Evolutionary conservation across 2,797 vertebrate genomes (phyloP), one percentile per base, ranked within the genome.

Genomic region (Oophaga sylvatica): DNA sequence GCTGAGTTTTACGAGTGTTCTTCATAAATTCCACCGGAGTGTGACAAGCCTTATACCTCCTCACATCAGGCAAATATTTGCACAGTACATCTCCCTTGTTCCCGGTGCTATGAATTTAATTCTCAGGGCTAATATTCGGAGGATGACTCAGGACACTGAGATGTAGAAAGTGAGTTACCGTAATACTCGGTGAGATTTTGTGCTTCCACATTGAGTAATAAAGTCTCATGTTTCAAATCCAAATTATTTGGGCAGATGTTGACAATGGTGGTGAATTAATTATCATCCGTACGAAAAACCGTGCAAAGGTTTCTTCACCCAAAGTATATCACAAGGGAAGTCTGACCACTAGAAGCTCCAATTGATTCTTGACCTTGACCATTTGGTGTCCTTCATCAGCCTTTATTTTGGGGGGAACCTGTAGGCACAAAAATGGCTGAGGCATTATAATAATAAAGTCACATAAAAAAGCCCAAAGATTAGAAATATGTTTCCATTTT

Each of bases 1-100:
- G 12, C n/a, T 84, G 57, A 59, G 71, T 65, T 84, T 84, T 77
- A 84, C 8, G n/a, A 76, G 59, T 63, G 31, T 20, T 22, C 16
- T 59, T 76, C 83, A 65, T 84, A 84, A 84, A 84, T 84, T 84
- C 31, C 71, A 84, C 2, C 59, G 16, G 71, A 84, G 70, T 65
- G 83, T 84, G 83, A 77, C 83, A 76, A 19, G 83, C 68, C 56
- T 16, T 56, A 70, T 83, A 71, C 67, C 81, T 83, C 59, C 71
- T 65, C 70, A 63, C 31, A 84, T 76, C 71, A 60, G 35, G 35
- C 20, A 76, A 81, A 76, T 75, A 26, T 75, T 73, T 62, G 20
- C 5, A 81, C 60, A 67, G 10, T n/a, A 57, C 75, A 77, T 71
- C 53, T 83, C 26, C 70, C 70, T 17, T 83, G 53, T 12, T 84